A percentile compares a stretch with the other conserved stretches of the same genome.
Conservation (phyloP, 2,113 vertebrate genomes). For the Cephalopholis sonnerati region DNA sequence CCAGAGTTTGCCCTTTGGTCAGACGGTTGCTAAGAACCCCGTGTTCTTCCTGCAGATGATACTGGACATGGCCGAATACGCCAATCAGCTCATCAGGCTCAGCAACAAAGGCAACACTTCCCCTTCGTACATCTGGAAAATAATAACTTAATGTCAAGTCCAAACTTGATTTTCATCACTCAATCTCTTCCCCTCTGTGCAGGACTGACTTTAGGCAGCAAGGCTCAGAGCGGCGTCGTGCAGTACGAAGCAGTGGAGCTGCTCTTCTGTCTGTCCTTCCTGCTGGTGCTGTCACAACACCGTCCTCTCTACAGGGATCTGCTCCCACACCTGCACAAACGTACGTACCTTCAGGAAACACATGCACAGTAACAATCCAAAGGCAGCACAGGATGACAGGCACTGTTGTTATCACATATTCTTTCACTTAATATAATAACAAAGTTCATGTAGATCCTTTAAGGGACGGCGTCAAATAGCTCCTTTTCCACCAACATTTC, state of each 20-base stretch:
- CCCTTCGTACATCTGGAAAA: not conserved
- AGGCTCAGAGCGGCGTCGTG: constrained; percentile 57
- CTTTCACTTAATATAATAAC: not conserved
- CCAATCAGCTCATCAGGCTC: constrained; percentile 80
- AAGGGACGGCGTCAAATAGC: too few species aligned
- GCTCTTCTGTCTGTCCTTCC: constrained; percentile 82
- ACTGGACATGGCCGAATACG: constrained; percentile 79
- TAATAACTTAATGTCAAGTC: not conserved
- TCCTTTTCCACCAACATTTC: too few species aligned
- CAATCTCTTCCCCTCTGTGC: not conserved
- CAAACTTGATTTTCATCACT: not conserved
- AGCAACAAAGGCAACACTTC: constrained; percentile 87
- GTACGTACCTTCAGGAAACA: constrained; percentile 65
- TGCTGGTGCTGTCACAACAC: constrained; percentile 69
- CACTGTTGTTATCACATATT: not conserved
- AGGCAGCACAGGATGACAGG: not conserved
- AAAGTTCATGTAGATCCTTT: not conserved
- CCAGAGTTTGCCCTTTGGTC: constrained; percentile 89
- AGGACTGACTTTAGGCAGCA: constrained; percentile 68
- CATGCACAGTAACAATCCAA: not conserved
- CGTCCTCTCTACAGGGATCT: constrained; percentile 71
- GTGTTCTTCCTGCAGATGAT: constrained; percentile 89
- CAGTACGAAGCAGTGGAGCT: constrained; percentile 82
- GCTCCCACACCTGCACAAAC: constrained; percentile 71
- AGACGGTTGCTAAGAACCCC: constrained; percentile 87